Base-by-base conservation (phyloP, 2,888 invertebrate genomes). In the Agonopterix subpropinquella region DNA sequence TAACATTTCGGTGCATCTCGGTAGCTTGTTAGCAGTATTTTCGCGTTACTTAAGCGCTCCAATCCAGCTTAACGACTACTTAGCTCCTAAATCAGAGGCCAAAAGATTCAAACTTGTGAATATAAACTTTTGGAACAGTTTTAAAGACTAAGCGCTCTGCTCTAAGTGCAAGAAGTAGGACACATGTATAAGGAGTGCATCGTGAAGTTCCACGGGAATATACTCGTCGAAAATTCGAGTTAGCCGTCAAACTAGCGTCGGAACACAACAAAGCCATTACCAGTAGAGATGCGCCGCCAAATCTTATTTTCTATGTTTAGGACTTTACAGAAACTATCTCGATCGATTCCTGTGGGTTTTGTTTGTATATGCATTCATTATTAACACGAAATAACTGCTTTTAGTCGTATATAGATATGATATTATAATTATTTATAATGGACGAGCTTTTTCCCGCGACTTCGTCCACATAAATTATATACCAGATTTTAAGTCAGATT, bases 181-280 rank as follows among this genome's bases (percentile, higher is more conserved):
- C 70, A 72, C 57, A 58, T 69, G 50, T 50, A 50, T 51, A 47
- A 54, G 51, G 71, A 65, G 60, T 69, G 64, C 68, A 72, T 66
- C 62, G 55, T 57, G 57, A 67, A 72, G 61, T 71, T 69, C 62
- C 65, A 61, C 70, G 69, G 70, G 71, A 74, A 74, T 74, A 76
- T 70, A 64, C 65, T 62, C 59, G 69, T 55, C 28, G 70, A 66
- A 68, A 71, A 73, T 69, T 65, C 67, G 66, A 76, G 67, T 68
- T 66, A 64, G 69, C 67, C 70, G 75, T 73, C 73, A 73, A 73
- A 77, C 60, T 56, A 59, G 57, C 54, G 50, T 53, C 52, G 62
- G 73, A 73, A 81, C 81, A 83, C 77, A 80, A 81, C 75, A 81
- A 81, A 79, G 76, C 82, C 79, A 81, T 82, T 82, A 82, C 71